Evolutionary conservation across 2,888 invertebrate genomes (phyloP), one percentile per base, ranked within the genome.

Genomic region (Pherbina coryleti): DNA sequence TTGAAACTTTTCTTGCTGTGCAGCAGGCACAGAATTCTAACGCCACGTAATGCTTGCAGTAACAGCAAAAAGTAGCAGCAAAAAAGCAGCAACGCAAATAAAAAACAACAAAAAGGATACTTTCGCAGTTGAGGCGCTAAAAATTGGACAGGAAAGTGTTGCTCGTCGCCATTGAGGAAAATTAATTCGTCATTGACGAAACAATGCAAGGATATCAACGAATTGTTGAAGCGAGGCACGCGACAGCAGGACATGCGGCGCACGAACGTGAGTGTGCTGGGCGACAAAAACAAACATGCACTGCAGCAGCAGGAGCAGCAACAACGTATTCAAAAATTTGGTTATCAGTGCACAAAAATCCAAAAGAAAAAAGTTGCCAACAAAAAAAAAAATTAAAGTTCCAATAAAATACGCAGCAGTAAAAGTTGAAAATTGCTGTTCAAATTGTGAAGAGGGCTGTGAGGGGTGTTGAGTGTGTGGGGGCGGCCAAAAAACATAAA

Each of bases 121-220:
- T 44, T 44, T 44, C 1, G 11, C 44, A 44, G 44, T 44, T 44
- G 44, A 44, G 44, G 44, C 44, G 44, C 44, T 11, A 44, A 44
- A 44, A 44, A 44, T 44, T 44, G 44, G 44, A 44, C 44, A 44
- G 44, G 44, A 44, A 44, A 44, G 44, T 44, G 44, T 44, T 44
- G 44, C 73, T 11, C 62, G 73, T 25, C 51, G 49, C 49, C 62
- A 62, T 62, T 64, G 62, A 62, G 25, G 28, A 51, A 62, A 73
- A 73, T 73, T 62, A 73, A 73, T 73, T 73, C 53, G 51, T 73
- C 62, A 51, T 49, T 73, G 62, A 44, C 49, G 62, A 49, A 51
- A 44, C n/a, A 25, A 28, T 11, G 28, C 19, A 62, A 44, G 73
- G 73, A 73, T 49, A 73, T 73, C 72, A 34, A 73, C 55, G 70